These are phyloP conservation scores for Agrochola circellaris DNA, from an alignment of 2,888 invertebrate genomes.

Conservation along the genomic window DNA sequence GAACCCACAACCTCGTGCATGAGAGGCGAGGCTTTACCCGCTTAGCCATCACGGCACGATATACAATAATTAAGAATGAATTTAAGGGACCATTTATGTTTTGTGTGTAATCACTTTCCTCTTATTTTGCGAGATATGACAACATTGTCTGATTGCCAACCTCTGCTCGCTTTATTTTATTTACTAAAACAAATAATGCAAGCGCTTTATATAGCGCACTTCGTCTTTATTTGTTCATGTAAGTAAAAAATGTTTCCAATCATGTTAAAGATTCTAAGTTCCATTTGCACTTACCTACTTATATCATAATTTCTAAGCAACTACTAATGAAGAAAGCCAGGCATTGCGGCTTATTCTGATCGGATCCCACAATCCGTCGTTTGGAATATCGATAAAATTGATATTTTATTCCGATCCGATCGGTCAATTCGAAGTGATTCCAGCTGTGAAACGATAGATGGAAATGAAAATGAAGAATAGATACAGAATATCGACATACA, in stretches of 20 bases:
- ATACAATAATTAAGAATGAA: not conserved
- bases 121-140: conserved; percentile 1
- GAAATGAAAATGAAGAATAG: too few relatives aligned
- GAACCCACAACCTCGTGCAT: too few relatives aligned
- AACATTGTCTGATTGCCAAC: not conserved
- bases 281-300: not conserved
- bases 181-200: not conserved
- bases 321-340: not conserved
- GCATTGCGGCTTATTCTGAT: too few relatives aligned
- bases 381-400: too few relatives aligned
- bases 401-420: too few relatives aligned
- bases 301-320: not conserved
- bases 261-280: not conserved
- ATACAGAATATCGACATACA: too few relatives aligned
- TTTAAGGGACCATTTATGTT: not conserved
- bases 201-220: not conserved
- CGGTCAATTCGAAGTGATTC: too few relatives aligned
- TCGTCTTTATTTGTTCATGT: not conserved
- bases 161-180: not conserved
- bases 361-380: too few relatives aligned
- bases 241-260: not conserved
- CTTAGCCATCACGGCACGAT: too few relatives aligned
- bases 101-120: not conserved
- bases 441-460: too few relatives aligned
- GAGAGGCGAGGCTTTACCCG: too few relatives aligned